These are phyloP conservation scores for Meiosimyza decipiens DNA, from an alignment of 2,888 invertebrate species.

Conservation along the genomic window DNA sequence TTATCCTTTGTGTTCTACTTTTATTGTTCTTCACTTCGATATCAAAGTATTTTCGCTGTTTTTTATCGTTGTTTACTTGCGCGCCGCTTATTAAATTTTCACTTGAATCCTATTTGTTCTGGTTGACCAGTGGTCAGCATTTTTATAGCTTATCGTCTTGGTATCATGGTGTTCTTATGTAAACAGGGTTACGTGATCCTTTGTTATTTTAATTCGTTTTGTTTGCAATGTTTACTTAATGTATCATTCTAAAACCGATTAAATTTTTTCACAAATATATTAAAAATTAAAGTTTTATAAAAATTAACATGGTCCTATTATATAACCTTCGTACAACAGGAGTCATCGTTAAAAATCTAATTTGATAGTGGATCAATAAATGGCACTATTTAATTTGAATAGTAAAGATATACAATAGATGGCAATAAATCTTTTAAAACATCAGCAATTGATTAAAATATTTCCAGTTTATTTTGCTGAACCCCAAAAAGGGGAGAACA, in stretches of 20 bases:
- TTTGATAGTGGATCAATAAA: too few species aligned
- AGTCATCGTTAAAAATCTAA: too few species aligned
- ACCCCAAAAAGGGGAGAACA: too few species aligned
- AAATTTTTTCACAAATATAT: conserved; percentile 6
- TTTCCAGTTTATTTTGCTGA: too few species aligned
- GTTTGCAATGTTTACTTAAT: conserved; percentile 18
- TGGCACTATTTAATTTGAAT: too few species aligned
- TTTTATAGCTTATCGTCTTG: conserved; percentile 26
- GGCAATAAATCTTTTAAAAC: too few species aligned
- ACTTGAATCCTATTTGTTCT: conserved; percentile 42
- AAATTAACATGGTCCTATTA: too few species aligned
- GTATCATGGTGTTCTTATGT: conserved; percentile 13
- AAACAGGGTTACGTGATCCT: conserved; percentile 22
- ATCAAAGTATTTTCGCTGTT: background rate
- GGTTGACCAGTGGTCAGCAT: conserved; percentile 31
- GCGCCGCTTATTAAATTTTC: conserved; percentile 23
- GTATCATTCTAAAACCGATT: background rate
- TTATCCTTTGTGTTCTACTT: background rate
- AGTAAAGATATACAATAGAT: too few species aligned
- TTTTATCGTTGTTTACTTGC: conserved; percentile 19
- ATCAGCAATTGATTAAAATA: too few species aligned
- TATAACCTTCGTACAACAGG: too few species aligned
- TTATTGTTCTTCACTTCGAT: conserved; percentile 4
- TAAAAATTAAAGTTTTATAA: too few species aligned
- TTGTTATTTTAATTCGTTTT: conserved; percentile 12